Evolutionary conservation across 2,113 vertebrate genomes (phyloP), one percentile per base, ranked within the genome.

Genomic region (Mungos mungo): DNA sequence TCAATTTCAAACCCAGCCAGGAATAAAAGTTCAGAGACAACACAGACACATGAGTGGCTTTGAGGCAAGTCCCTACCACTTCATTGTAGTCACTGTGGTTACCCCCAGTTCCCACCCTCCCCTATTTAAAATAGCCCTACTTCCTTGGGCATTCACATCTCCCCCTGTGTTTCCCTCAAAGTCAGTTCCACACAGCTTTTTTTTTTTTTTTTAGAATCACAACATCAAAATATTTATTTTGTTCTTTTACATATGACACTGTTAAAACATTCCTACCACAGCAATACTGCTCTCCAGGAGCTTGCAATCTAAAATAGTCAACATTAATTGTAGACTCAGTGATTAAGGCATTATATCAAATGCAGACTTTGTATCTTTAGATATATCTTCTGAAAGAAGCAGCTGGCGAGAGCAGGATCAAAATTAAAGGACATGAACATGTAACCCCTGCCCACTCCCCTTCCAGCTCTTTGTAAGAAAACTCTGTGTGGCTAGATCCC

Each of bases 191-290:
- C 4, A 10, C 1, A 38, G 10, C 2, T 92, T 50, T 41, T 41
- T 41, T 38, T 41, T 41, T 38, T 38, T 41, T 41, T 41, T 41
- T 41, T 23, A 86, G 82, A 96, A 95, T 97, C 97, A 97, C 97
- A 98, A 97, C 97, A 97, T 98, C 97, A 98, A 97, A 97, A 87
- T 94, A 97, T 98, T 98, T 98, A 98, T 98, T 98, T 95, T 98
- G 96, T 97, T 98, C 93, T 90, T 97, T 97, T 91, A 86, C 88
- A 97, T 95, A 96, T 79, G 96, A 97, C 90, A 96, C 71, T 95
- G 95, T 98, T 98, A 96, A 88, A 96, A 97, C 90, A 94, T 88
- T 95, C 89, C 92, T 81, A 69, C 92, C 86, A 94, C 31, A 97
- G 92, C 95, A 97, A 83, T 89, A 96, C 96, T 98, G 97, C 97